Evolutionary conservation across 2,797 vertebrate genomes (phyloP), one percentile per base, ranked within the genome.

Genomic region (Arrhamphus sclerolepis): DNA sequence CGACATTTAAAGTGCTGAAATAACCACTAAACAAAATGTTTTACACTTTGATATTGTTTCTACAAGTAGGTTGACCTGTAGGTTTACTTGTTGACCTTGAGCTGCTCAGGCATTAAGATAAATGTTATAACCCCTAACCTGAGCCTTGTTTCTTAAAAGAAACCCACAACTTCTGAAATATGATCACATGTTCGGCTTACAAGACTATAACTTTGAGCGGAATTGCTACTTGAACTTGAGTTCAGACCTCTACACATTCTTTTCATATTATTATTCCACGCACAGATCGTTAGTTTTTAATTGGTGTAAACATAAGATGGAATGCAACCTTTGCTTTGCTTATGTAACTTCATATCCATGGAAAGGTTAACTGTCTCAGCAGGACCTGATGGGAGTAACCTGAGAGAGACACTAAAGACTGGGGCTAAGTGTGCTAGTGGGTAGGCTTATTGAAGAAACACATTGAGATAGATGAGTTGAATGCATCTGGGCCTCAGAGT

Each of bases 361-460:
- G 75, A 87, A 91, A 92, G 89, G 90, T 90, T 89, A 88, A 67
- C 78, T 66, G 71, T 26, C 72, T 85, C 77, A 62, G 75, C 62
- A 72, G 63, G 31, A 61, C 65, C 77, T 85, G 58, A 85, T 90
- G 85, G 85, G 81, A 70, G 90, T 84, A 91, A 93, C 87, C 70
- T 72, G 89, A 92, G 88, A 87, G 76, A 83, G 76, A 82, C 76
- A 86, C 75, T 75, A 56, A 78, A 84, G 70, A 82, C 77, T 20
- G 7, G 55, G 41, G 34, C 46, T 62, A 50, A 70, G 54, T 52
- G 56, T 64, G 34, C 69, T 66, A 42, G 42, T 50, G 43, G 51
- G 62, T 47, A 54, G 65, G 72, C 66, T 55, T 71, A 75, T 48
- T 85, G 63, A 77, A 74, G 78, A 78, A 80, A 78, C 62, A 74